Conservation (phyloP, 2,113 vertebrate genomes). For the Poeciliopsis occidentalis region DNA sequence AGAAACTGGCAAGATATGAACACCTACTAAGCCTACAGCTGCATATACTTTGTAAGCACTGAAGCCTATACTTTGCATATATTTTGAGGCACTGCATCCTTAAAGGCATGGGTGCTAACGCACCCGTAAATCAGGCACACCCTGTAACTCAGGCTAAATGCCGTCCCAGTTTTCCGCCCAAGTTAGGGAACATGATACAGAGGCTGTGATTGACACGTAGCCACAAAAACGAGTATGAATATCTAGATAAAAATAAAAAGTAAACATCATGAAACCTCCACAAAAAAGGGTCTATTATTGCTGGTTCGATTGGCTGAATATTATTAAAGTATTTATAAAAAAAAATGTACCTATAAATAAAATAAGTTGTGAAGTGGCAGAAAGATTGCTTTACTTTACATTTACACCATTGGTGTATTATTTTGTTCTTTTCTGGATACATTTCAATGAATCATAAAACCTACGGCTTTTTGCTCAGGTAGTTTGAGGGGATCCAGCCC, state of each 20-base stretch:
- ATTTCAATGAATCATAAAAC: conserved; percentile 15
- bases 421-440: conserved; percentile 1
- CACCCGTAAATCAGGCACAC: conserved; percentile 1
- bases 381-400: conserved; percentile 48
- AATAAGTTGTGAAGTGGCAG: conserved; percentile 53
- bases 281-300: conserved; percentile 50
- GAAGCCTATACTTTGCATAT: conserved; percentile 63
- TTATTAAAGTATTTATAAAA: conserved; percentile 67
- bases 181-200: conserved; percentile 45
- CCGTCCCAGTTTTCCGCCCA: conserved; percentile 23
- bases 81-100: conserved; percentile 73
- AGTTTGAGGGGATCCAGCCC: conserved; percentile 99
- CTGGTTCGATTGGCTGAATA: conserved; percentile 60
- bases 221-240: conserved; percentile 47
- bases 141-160: not conserved
- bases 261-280: conserved; percentile 54
- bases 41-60: conserved; percentile 60
- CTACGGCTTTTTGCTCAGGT: conserved; percentile 95
- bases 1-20: conserved; percentile 17
- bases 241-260: conserved; percentile 43
- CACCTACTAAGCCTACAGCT: conserved; percentile 48
- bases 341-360: conserved; percentile 79
- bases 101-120: conserved; percentile 60
- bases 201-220: conserved; percentile 57
- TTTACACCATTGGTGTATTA: conserved; percentile 28